These are phyloP conservation scores for Venturia canescens DNA, from an alignment of 1,140 invertebrate species.

Conservation along the genomic window DNA sequence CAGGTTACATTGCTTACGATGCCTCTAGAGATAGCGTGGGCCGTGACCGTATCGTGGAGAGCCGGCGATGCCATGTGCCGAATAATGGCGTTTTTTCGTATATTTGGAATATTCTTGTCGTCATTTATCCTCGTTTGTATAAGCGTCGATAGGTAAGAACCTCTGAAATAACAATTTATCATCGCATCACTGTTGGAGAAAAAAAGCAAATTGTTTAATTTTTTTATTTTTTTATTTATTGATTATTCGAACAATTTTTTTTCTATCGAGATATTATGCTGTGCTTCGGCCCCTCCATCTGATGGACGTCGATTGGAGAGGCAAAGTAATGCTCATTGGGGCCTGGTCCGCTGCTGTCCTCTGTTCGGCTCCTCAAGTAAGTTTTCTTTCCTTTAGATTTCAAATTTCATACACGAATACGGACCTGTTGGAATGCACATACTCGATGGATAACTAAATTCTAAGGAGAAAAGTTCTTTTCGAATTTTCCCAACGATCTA, in stretches of 20 bases:
- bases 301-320: conserved; percentile 82
- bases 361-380: conserved; percentile 91
- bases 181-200: no score
- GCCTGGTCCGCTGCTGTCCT: conserved; percentile 88
- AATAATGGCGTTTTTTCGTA: conserved; percentile 89
- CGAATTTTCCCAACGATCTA: no score
- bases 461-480: no score
- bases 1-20: conserved; percentile 94
- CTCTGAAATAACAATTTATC: conserved; percentile 1
- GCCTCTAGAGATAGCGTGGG: conserved; percentile 93
- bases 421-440: background rate
- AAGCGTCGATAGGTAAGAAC: conserved; percentile 87
- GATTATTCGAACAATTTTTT: conserved; percentile 37
- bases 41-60: conserved; percentile 88
- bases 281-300: conserved; percentile 88
- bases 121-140: conserved; percentile 93
- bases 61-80: conserved; percentile 89
- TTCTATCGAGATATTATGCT: conserved; percentile 87
- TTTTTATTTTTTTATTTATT: background rate
- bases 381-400: conserved; percentile 27
- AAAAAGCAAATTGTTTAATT: no score
- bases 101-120: conserved; percentile 91
- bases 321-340: conserved; percentile 83
- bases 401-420: no score
- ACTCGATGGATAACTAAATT: background rate